Evolutionary conservation across 2,113 vertebrate species (phyloP), one percentile per base, ranked within the genome.

Genomic region (Calidris pygmaea): DNA sequence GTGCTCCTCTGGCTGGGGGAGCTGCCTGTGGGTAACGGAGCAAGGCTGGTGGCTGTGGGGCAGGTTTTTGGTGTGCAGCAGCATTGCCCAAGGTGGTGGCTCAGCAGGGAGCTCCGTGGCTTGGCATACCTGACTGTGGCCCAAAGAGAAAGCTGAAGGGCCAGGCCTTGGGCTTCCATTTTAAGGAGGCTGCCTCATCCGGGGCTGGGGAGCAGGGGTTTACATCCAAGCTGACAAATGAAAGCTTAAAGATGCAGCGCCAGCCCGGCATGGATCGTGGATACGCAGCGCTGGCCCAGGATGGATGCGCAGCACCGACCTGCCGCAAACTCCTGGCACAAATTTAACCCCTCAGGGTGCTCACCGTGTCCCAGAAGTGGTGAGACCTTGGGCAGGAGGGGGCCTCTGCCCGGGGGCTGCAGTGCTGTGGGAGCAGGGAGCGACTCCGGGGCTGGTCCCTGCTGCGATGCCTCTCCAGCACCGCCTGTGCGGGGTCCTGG

Each of bases 401-500:
- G 23, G 43, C 6, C 27, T 71, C 37, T 92, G 45, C 55, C 66
- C 6, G 10, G 41, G 45, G 32, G 32, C 67, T 85, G 62, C 35
- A 17, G 11, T 12, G 29, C 62, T 73, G 50, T 39, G 76, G 80
- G 43, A 71, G 13, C 12, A 3, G 16, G 34, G 26, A 60, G 43
- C 1, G 7, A 41, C 26, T 81, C 15, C 0, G 0, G 35, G n/a
- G 77, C 56, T 1, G 2, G 10, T 59, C 70, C 32, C 22, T 7
- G 9, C 32, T 0, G 0, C 23, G 18, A 66, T 63, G 37, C 45
- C 12, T 70, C 55, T 89, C 43, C 26, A 43, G 48, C 35, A 63
- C 6, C 1, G 7, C 16, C 65, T 85, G 39, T 23, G 1, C 8
- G 10, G 24, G 2, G 4, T 62, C 43, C 73, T 85, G 87, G 26